A percentile compares a stretch with the other conserved stretches of the same genome.
Evolutionary conservation across 2,113 vertebrate genomes (phyloP).

Genomic region (Pontoporia blainvillei): DNA sequence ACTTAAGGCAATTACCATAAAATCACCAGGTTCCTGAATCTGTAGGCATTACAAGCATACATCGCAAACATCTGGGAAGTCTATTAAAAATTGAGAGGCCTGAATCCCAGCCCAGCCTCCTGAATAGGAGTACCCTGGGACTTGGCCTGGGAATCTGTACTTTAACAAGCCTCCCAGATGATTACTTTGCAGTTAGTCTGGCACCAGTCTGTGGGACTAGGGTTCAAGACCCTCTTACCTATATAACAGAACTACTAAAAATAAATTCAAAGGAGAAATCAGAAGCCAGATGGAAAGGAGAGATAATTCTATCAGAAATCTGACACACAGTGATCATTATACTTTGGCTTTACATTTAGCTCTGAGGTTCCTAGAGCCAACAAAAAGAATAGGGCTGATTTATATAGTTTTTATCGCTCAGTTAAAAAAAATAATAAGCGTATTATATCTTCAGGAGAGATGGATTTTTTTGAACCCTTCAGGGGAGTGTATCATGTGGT

Average conservation of each 20-base stretch:
- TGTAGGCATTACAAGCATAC: not conserved
- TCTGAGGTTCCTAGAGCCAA: not conserved
- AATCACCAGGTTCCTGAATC: conserved; percentile 24
- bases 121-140: not conserved
- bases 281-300: conserved; percentile 1
- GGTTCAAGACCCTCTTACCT: not conserved
- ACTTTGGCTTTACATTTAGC: conserved; percentile 34
- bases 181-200: not conserved
- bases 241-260: conserved; percentile 33
- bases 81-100: conserved; percentile 19
- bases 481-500: not conserved
- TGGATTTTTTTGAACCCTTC: not conserved
- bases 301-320: conserved; percentile 6
- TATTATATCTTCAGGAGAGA: not conserved
- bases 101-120: not conserved
- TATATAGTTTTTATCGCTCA: not conserved
- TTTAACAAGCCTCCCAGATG: not conserved
- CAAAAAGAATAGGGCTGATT: not conserved
- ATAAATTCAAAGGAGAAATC: not conserved
- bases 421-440: not conserved
- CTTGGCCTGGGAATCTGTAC: not conserved
- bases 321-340: not conserved
- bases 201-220: not conserved
- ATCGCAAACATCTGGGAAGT: not conserved
- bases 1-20: not conserved